A percentile compares a stretch with the other conserved stretches of the same genome.
These are phyloP conservation scores for Sturnus vulgaris DNA, from an alignment of 2,113 vertebrate genomes.

Conservation along the genomic window DNA sequence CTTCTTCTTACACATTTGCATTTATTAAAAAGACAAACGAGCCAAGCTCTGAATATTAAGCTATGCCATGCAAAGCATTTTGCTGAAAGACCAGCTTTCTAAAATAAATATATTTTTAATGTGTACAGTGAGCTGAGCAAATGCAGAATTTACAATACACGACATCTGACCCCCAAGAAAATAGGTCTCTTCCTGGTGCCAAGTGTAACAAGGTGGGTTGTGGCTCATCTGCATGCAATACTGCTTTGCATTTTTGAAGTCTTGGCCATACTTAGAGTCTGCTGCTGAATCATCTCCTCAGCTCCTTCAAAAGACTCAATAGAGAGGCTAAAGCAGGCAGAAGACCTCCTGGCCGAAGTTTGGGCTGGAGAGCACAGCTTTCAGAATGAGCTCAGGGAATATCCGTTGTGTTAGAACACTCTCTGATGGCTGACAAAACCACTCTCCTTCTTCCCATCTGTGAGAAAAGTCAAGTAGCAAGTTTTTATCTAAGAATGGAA, in stretches of 20 bases:
- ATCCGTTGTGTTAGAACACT: not conserved
- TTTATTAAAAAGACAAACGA: not conserved
- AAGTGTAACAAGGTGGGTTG: not conserved
- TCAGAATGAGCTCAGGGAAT: not conserved
- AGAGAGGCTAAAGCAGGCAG: not conserved
- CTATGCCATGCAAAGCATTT: not conserved
- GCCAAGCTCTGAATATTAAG: conserved; percentile 13
- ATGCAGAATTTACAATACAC: not conserved
- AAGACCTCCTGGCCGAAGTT: not conserved
- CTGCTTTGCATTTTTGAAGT: not conserved
- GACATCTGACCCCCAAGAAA: not conserved
- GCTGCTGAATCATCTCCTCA: not conserved
- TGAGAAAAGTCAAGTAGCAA: not conserved
- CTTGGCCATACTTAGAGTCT: not conserved
- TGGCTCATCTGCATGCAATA: not conserved
- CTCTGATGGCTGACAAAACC: not conserved
- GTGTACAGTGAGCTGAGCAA: not conserved
- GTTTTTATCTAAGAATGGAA: not conserved
- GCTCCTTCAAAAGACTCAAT: not conserved
- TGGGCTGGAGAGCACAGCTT: not conserved
- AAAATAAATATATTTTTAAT: not conserved
- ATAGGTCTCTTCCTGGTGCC: not conserved
- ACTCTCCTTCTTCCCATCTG: not conserved
- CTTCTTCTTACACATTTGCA: conserved; percentile 10
- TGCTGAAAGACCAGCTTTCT: not conserved